Percentiles rank a stretch among this genome's conserved stretches.
phyloP scores from a whole-genome alignment of 1,140 invertebrate species.

The Cryptotermes secundus region DNA sequence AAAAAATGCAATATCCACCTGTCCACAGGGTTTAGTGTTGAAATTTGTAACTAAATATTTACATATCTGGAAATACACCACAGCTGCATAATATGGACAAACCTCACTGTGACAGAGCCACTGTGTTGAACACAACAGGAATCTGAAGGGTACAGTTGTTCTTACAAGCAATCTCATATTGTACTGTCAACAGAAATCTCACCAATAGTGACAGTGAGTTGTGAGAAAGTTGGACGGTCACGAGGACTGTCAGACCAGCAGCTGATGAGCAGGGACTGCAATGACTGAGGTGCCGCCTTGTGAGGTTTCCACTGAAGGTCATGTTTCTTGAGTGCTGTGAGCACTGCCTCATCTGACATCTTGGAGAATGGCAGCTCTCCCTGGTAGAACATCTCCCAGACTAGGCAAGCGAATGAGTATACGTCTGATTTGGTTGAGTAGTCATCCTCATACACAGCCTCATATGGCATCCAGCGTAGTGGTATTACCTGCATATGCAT shows the following conservation, averaged over 20 bases:
- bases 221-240: conserved; percentile 64
- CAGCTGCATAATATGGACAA: not conserved
- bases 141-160: not conserved
- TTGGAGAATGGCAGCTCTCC: conserved; percentile 84
- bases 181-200: conserved; percentile 38
- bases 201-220: conserved; percentile 48
- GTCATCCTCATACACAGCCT: conserved; percentile 87
- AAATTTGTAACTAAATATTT: too few species aligned
- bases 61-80: not conserved
- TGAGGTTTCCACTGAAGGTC: conserved; percentile 65
- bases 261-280: conserved; percentile 62
- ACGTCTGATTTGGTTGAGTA: conserved; percentile 94
- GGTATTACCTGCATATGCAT: conserved; percentile 59
- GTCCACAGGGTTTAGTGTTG: too few species aligned
- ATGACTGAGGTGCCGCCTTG: conserved; percentile 59
- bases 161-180: conserved; percentile 12
- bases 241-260: conserved; percentile 65
- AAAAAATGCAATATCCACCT: too few species aligned
- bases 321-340: conserved; percentile 67
- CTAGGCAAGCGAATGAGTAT: conserved; percentile 84
- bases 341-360: conserved; percentile 72
- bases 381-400: conserved; percentile 90
- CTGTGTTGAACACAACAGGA: not conserved
- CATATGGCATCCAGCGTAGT: conserved; percentile 83
- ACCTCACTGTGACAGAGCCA: not conserved